phyloP scores from a whole-genome alignment of 2,113 vertebrate genomes.

The Dromiciops gliroides region DNA sequence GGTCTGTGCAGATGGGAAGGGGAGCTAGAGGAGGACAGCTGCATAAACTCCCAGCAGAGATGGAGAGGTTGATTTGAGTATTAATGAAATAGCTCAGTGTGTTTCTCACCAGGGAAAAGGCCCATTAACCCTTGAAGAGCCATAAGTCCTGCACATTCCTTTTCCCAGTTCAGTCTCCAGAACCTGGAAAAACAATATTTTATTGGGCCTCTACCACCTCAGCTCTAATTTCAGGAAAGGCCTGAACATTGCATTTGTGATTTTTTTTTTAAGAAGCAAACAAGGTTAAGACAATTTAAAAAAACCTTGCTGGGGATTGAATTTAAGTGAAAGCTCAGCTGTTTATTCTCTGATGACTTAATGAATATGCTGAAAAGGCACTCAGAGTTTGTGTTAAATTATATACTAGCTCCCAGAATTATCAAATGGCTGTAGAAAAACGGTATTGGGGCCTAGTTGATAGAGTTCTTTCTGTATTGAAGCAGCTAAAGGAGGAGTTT shows the following conservation, averaged over 20 bases:
- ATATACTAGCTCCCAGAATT: fast-evolving
- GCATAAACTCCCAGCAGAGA: no score
- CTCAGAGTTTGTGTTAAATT: background rate
- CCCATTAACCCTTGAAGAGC: background rate
- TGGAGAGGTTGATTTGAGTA: background rate
- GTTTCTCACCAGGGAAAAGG: background rate
- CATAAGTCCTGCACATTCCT: background rate
- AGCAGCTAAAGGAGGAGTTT: background rate
- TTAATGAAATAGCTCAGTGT: fast-evolving
- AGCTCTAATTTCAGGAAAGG: conserved; percentile 4
- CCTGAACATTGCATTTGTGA: background rate
- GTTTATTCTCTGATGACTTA: background rate
- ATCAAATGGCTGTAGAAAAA: background rate
- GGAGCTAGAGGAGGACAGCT: background rate
- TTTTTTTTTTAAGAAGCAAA: background rate
- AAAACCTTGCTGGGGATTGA: fast-evolving
- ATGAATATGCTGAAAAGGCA: background rate
- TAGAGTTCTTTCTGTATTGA: background rate
- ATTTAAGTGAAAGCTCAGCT: background rate
- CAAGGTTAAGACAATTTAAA: background rate
- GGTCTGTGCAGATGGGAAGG: background rate
- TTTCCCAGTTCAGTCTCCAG: background rate
- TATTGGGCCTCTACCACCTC: background rate
- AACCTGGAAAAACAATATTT: background rate
- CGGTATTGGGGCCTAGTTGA: no score